phyloP scores from a whole-genome alignment of 2,113 vertebrate genomes.

The Corydoras maculifer region DNA sequence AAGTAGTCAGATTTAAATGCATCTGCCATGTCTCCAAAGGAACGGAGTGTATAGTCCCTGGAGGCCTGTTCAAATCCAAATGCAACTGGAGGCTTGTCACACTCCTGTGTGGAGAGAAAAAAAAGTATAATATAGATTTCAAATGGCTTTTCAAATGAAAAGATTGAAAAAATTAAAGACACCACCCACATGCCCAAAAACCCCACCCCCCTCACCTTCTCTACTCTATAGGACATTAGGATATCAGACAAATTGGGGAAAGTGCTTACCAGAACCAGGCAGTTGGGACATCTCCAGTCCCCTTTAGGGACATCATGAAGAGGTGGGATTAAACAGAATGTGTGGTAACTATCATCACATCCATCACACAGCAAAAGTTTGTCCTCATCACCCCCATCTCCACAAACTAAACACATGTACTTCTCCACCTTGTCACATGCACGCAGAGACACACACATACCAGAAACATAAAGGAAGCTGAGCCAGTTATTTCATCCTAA shows the following conservation, averaged over 20 bases:
- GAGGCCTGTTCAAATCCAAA: slow-evolving; percentile 96
- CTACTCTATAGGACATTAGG: too few species aligned
- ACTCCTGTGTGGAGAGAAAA: slow-evolving; percentile 72
- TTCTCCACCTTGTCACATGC: too few species aligned
- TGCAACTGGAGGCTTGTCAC: slow-evolving; percentile 89
- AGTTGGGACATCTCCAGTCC: slow-evolving; percentile 92
- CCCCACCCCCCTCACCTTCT: too few species aligned
- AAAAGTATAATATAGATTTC: too few species aligned
- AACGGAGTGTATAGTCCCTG: slow-evolving; percentile 86
- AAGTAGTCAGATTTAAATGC: slow-evolving; percentile 98
- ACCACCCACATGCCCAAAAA: too few species aligned
- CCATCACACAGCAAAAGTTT: slow-evolving; percentile 87
- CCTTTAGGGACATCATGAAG: slow-evolving; percentile 87
- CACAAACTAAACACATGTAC: slow-evolving; percentile 76
- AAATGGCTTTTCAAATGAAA: too few species aligned
- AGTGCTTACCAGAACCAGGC: slow-evolving; percentile 68
- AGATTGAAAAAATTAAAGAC: too few species aligned
- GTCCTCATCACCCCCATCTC: slow-evolving; percentile 90
- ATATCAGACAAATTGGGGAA: too few species aligned
- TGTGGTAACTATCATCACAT: slow-evolving; percentile 93
- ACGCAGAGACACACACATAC: too few species aligned
- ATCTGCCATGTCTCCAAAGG: slow-evolving; percentile 96
- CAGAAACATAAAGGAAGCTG: too few species aligned
- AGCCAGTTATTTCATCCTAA: too few species aligned
- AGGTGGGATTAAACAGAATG: slow-evolving; percentile 90